These are phyloP conservation scores for Sturnus vulgaris DNA, from an alignment of 2,113 vertebrate species.

Conservation along the genomic window DNA sequence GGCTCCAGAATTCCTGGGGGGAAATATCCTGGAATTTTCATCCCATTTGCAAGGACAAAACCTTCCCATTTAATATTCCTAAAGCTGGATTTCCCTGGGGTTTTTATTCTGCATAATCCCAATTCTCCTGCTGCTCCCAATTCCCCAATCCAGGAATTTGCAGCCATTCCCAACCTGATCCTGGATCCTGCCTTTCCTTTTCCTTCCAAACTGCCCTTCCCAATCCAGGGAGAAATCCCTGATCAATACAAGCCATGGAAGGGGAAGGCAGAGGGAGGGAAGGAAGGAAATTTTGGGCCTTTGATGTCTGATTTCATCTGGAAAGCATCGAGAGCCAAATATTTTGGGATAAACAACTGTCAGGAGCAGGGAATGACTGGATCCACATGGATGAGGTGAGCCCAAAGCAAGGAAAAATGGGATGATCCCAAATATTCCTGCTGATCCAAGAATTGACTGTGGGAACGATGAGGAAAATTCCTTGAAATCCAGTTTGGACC, in stretches of 20 bases:
- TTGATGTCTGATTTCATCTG: slow-evolving; percentile 37
- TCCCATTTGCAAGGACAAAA: not conserved
- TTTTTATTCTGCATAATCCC: not conserved
- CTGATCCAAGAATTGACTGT: not conserved
- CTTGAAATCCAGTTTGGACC: not conserved
- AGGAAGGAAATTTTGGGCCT: not conserved
- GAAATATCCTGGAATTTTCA: not conserved
- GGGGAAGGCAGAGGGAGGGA: not conserved
- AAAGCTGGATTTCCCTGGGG: not conserved
- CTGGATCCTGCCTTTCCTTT: not conserved
- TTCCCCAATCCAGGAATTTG: not conserved
- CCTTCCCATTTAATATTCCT: not conserved
- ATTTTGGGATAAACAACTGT: slow-evolving; percentile 20
- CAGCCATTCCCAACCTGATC: not conserved
- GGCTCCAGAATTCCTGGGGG: not conserved
- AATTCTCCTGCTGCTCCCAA: not conserved
- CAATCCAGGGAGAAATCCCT: not conserved
- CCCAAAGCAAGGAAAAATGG: not conserved
- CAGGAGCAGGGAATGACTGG: not conserved
- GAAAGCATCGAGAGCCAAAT: not conserved
- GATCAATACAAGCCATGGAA: not conserved
- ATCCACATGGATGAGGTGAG: not conserved
- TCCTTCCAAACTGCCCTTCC: not conserved
- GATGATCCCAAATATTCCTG: not conserved
- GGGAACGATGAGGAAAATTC: not conserved